phyloP scores from a whole-genome alignment of 1,140 invertebrate genomes.

The Pogonognathellus flavescens region DNA sequence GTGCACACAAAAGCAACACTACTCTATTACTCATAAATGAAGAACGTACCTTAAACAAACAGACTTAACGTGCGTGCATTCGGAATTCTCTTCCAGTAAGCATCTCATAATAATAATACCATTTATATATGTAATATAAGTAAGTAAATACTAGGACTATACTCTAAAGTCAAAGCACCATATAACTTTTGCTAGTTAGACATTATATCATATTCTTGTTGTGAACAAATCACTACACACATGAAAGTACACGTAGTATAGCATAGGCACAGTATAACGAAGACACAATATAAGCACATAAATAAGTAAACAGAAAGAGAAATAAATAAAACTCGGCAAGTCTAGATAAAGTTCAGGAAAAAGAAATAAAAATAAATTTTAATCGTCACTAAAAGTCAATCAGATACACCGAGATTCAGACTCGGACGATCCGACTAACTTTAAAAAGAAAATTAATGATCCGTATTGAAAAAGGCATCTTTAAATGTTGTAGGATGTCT shows the following conservation, averaged over 20 bases:
- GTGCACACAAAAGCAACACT: not conserved
- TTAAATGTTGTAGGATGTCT: slow-evolving; percentile 1
- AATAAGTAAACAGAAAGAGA: not conserved
- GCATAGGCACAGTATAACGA: not conserved
- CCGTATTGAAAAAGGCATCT: not conserved
- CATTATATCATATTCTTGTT: too few relatives aligned
- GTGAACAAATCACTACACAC: too few relatives aligned
- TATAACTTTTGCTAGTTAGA: too few relatives aligned
- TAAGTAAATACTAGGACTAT: too few relatives aligned
- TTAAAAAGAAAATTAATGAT: slow-evolving; percentile 1
- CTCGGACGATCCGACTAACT: not conserved
- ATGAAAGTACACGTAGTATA: not conserved
- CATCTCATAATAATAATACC: too few relatives aligned
- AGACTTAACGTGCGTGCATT: too few relatives aligned
- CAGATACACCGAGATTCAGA: not conserved
- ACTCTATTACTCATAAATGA: not conserved
- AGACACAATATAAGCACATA: not conserved
- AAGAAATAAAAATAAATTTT: slow-evolving; percentile 9
- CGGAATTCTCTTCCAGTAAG: too few relatives aligned
- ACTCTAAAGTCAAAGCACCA: too few relatives aligned
- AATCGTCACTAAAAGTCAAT: slow-evolving; percentile 20
- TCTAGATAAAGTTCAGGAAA: not conserved
- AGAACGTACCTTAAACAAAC: not conserved
- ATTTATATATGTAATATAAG: too few relatives aligned
- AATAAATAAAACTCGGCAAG: not conserved